Evolutionary conservation across 2,113 vertebrate genomes (phyloP), one percentile per base, ranked within the genome.

Genomic region (Pyxicephalus adspersus): DNA sequence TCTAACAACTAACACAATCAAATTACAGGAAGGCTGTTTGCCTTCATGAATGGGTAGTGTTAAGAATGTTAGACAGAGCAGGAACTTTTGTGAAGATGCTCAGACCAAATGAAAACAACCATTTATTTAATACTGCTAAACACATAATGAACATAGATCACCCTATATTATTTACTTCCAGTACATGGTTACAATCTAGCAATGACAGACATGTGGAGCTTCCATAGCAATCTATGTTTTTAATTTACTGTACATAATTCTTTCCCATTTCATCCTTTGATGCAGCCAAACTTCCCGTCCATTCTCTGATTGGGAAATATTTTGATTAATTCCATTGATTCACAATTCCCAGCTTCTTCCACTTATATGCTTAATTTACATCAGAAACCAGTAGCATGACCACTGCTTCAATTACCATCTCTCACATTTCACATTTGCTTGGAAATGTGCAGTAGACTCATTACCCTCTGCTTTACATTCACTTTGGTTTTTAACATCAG

Each of bases 351-450:
- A 80, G 61, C 77, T 71, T 80, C 57, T 72, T 80, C 38, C 67
- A 80, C 77, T 80, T 80, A 70, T 72, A 64, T 78, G 64, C 45
- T 80, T 80, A 80, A 80, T 80, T 80, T 71, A 80, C 34, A 72
- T 80, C 66, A 80, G 77, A 80, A 80, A 29, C 67, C 77, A 80
- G 77, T 80, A 80, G 77, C 77, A 63, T 71, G 77, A 72, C 67
- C 34, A 52, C 67, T 50, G 16, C 25, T 61, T 60, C 55, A 80
- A 80, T 80, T 80, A 80, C 64, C 25, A 63, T 51, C 51, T 71
- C 31, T 70, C 57, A 80, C 54, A 45, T 71, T 80, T 60, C 55
- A 61, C 26, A 31, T 80, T 19, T 71, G 76, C 64, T 77, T 63
- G 63, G 26, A 28, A 76, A 76, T 51, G 29, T 64, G 45, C 22